These are phyloP conservation scores for Nyctereutes procyonoides DNA, from an alignment of 2,113 vertebrate genomes.

Conservation along the genomic window DNA sequence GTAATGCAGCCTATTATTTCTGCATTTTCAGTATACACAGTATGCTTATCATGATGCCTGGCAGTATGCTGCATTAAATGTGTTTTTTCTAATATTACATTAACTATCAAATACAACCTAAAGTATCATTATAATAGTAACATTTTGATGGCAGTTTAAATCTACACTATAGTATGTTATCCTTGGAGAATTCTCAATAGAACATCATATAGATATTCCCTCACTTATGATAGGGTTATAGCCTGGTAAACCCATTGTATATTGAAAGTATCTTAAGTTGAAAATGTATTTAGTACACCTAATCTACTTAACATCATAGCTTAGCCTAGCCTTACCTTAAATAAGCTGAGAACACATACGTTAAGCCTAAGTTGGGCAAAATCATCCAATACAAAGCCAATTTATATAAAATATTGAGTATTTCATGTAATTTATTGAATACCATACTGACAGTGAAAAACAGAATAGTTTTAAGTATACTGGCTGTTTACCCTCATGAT, in stretches of 20 bases:
- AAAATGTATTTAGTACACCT: background rate
- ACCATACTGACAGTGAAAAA: background rate
- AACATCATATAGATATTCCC: background rate
- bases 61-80: background rate
- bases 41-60: background rate
- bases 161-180: background rate
- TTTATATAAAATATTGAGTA: background rate
- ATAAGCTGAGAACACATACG: background rate
- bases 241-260: background rate
- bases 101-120: background rate
- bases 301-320: background rate
- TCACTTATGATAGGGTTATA: background rate
- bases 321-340: background rate
- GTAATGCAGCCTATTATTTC: background rate
- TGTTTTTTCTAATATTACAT: background rate
- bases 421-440: background rate
- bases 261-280: background rate
- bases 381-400: background rate
- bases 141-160: background rate
- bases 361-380: background rate
- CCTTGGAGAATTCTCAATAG: background rate
- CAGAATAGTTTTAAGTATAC: background rate
- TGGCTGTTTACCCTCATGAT: background rate
- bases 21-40: background rate
- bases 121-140: background rate